Conservation (phyloP, 1,140 invertebrate species). For the Calycopis cecrops region DNA sequence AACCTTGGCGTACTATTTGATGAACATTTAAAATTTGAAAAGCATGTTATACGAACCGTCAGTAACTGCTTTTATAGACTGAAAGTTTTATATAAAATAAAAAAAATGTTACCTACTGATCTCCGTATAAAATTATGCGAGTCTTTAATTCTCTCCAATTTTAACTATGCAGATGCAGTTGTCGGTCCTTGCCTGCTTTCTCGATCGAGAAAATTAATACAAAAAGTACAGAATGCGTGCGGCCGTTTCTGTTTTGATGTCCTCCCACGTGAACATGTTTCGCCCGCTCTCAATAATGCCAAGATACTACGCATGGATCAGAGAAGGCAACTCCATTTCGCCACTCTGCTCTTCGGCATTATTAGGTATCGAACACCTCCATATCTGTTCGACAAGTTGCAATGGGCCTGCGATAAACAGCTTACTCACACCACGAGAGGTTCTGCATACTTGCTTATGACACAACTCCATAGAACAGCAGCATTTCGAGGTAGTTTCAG, state of each 20-base stretch:
- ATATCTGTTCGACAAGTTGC: slow-evolving; percentile 5
- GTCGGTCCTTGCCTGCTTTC: background rate
- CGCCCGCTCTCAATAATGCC: slow-evolving; percentile 3
- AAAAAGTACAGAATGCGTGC: too few relatives aligned
- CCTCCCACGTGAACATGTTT: slow-evolving; percentile 5
- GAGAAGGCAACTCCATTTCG: slow-evolving; percentile 7
- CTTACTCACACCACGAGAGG: slow-evolving; percentile 4
- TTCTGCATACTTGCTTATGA: background rate
- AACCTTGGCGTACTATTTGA: background rate
- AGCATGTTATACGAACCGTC: background rate
- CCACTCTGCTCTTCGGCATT: slow-evolving; percentile 1
- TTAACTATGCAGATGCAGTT: slow-evolving; percentile 5
- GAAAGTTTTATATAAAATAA: slow-evolving; percentile 1
- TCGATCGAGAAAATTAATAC: too few relatives aligned
- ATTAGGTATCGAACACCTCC: slow-evolving; percentile 7
- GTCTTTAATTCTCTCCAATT: slow-evolving; percentile 1
- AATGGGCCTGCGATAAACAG: slow-evolving; percentile 4
- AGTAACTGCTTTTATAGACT: slow-evolving; percentile 10
- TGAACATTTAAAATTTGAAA: background rate
- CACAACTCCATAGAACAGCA: background rate
- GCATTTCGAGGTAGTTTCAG: slow-evolving; percentile 3
- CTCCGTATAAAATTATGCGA: slow-evolving; percentile 14
- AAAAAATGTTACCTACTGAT: background rate
- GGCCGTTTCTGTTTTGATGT: too few relatives aligned
- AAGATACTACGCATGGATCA: slow-evolving; percentile 6